phyloP scores from a whole-genome alignment of 2,797 vertebrate species.

The Rhinella marina region DNA sequence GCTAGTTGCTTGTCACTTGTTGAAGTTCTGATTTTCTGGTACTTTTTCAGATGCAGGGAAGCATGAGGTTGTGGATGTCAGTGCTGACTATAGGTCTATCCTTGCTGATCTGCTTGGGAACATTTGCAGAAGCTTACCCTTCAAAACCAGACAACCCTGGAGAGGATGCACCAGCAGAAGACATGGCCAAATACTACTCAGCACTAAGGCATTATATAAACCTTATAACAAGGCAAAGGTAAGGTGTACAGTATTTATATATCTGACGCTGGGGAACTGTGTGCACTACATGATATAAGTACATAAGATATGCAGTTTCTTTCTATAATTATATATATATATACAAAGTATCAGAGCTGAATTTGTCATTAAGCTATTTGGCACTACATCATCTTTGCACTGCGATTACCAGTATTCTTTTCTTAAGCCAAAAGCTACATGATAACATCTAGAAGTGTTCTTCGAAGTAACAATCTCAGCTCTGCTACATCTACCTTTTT shows the following conservation, averaged over 20 bases:
- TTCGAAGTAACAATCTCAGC: background rate
- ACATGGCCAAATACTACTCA: constrained; percentile 96
- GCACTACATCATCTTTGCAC: background rate
- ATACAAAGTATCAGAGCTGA: background rate
- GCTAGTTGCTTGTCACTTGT: background rate
- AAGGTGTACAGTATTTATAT: constrained; percentile 42
- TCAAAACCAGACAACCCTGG: constrained; percentile 95
- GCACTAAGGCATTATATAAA: constrained; percentile 98
- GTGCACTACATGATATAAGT: background rate
- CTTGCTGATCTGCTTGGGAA: constrained; percentile 88
- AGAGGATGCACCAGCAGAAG: constrained; percentile 92
- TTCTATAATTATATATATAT: background rate
- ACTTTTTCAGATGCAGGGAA: constrained; percentile 86
- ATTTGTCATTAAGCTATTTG: background rate
- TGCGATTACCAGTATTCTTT: background rate
- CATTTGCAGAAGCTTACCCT: constrained; percentile 91
- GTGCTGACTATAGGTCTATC: constrained; percentile 85
- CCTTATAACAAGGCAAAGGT: constrained; percentile 98
- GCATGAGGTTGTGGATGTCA: constrained; percentile 83
- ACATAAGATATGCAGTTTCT: background rate
- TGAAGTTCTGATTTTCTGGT: background rate
- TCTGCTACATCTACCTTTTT: background rate
- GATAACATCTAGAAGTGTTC: background rate
- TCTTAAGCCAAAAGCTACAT: background rate
- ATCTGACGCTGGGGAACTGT: background rate